Conservation (phyloP, 1,140 invertebrate species). For the Drosophila ambigua region DNA sequence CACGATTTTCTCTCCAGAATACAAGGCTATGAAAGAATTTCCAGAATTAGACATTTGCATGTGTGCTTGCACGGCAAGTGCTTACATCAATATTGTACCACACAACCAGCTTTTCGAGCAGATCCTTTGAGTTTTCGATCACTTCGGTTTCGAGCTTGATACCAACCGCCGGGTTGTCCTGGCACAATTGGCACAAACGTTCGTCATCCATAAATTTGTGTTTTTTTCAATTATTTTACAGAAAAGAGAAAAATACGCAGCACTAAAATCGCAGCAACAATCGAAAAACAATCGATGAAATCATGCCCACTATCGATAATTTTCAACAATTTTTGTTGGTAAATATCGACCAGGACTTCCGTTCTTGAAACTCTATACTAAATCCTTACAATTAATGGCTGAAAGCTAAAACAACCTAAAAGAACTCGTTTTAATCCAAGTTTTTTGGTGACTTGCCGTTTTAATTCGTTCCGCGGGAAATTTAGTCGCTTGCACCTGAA, state of each 20-base stretch:
- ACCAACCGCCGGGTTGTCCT: neutral
- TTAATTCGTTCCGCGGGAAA: no score
- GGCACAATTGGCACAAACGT: conserved; percentile 24
- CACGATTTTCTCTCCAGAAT: conserved; percentile 7
- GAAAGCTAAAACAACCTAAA: no score
- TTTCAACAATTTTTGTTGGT: no score
- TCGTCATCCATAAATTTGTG: neutral
- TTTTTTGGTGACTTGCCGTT: no score
- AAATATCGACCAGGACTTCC: no score
- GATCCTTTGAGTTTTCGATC: conserved; percentile 12
- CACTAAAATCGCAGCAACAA: neutral
- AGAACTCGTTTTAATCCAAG: no score
- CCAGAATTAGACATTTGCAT: neutral
- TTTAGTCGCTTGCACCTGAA: no score
- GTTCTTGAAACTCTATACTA: no score
- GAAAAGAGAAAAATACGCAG: neutral
- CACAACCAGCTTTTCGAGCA: conserved; percentile 28
- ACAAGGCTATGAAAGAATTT: neutral
- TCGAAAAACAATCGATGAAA: no score
- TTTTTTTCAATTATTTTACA: neutral
- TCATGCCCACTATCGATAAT: no score
- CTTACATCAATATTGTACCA: conserved; percentile 44
- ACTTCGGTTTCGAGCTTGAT: conserved; percentile 12
- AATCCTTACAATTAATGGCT: no score
- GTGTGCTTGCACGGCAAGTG: neutral